phyloP scores from a whole-genome alignment of 1,140 invertebrate genomes.

The Doryteuthis pealeii region DNA sequence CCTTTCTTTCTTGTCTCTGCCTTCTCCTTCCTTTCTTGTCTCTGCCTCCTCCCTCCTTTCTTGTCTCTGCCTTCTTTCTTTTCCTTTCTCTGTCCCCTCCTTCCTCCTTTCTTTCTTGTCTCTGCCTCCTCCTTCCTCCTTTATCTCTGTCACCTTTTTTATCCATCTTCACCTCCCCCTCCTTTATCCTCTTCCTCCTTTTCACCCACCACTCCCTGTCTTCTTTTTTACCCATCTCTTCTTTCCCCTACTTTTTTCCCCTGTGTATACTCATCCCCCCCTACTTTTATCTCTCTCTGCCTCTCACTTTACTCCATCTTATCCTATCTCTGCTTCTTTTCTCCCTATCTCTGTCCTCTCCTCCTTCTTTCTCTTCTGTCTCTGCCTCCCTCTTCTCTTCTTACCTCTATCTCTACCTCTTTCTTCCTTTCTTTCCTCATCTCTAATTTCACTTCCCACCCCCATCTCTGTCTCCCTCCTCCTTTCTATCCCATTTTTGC shows the following conservation, averaged over 20 bases:
- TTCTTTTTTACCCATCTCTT: background rate
- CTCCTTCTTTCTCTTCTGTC: background rate
- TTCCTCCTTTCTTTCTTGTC: too few relatives aligned
- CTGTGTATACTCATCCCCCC: background rate
- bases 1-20: too few relatives aligned
- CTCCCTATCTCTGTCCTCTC: background rate
- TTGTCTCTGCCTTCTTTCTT: too few relatives aligned
- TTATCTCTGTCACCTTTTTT: background rate
- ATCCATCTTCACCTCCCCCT: background rate
- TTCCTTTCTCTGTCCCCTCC: too few relatives aligned
- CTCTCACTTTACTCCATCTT: background rate
- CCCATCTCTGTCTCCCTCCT: background rate
- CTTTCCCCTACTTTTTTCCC: background rate
- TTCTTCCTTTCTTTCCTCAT: background rate
- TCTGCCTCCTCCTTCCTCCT: too few relatives aligned
- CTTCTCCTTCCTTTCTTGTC: too few relatives aligned
- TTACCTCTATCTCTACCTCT: background rate
- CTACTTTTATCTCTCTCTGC: background rate
- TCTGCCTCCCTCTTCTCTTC: background rate
- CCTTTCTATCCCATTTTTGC: background rate
- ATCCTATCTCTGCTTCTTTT: background rate
- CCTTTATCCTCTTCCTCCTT: background rate
- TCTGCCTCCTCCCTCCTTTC: too few relatives aligned
- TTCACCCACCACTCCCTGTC: background rate
- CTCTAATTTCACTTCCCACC: background rate